Base-by-base conservation (phyloP, 2,888 invertebrate genomes). In the Galeopsomyia nigrocyanea region DNA sequence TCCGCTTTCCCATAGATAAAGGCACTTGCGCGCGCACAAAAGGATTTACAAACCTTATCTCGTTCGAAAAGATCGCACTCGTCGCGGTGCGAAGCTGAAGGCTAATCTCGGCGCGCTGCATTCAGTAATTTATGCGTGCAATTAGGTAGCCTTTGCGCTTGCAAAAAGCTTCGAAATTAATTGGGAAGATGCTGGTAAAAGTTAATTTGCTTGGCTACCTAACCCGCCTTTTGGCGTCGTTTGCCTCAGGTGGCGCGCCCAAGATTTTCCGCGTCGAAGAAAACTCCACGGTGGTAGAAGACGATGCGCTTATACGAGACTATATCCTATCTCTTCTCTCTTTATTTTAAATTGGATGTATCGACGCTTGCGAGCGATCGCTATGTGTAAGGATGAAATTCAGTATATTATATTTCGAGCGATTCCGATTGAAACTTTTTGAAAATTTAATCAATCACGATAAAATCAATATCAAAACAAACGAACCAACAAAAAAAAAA, bases 141-240 rank as follows among this genome's bases (percentile, higher is more conserved):
- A 84, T 84, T 84, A 84, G 79, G 80, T 78, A 78, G 78, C 78
- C 73, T n/a, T n/a, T n/a, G 79, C 76, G 78, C 75, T 39, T 7
- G 39, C 73, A 74, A 39, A n/a, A 78, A 80, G 78, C 78, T 77
- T 82, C 81, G 80, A 83, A 84, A 84, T 84, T 84, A 84, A 84
- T 84, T 83, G 82, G 81, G 80, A 83, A 82, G 82, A 81, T 79
- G 83, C 81, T 81, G 81, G 83, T 83, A 83, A 84, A 84, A 84
- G 83, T 84, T 84, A 84, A 84, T 84, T 84, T 84, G 80, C 81
- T 83, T 80, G 82, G 39, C 10, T n/a, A n/a, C n/a, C 39, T 1
- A 10, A 9, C 39, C 26, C 26, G 26, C n/a, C n/a, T n/a, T 26
- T 26, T 5, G 26, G 67, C 81, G 82, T 81, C 83, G 81, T 84